Conservation (phyloP, 2,888 invertebrate species). For the Amaurobius ferox region DNA sequence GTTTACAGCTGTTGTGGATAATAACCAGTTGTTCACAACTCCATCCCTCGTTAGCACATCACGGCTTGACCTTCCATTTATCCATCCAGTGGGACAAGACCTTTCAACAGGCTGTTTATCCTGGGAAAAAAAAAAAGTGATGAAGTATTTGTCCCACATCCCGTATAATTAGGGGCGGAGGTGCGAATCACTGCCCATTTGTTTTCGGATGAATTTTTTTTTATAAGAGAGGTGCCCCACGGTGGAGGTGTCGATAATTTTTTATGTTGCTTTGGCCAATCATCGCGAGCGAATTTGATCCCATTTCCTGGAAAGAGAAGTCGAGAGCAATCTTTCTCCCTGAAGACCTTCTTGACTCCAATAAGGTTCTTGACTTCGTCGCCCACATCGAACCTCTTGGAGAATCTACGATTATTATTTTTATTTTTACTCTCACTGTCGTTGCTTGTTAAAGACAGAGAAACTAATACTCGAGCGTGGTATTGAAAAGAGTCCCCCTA, state of each 20-base stretch:
- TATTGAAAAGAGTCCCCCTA: too few species aligned
- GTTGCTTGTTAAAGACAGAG: too few species aligned
- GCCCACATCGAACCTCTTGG: too few species aligned
- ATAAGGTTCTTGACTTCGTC: too few species aligned
- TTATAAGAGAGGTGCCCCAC: not conserved
- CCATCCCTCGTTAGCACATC: not conserved
- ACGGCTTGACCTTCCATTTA: conserved; percentile 8
- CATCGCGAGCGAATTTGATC: not conserved
- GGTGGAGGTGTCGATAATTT: not conserved
- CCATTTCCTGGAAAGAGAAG: too few species aligned
- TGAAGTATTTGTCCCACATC: too few species aligned
- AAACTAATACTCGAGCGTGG: too few species aligned
- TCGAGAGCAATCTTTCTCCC: too few species aligned
- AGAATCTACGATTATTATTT: too few species aligned
- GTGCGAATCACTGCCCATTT: conserved; percentile 1
- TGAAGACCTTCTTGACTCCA: too few species aligned
- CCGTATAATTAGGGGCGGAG: too few species aligned
- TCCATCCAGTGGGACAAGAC: conserved; percentile 17
- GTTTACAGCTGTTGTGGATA: not conserved
- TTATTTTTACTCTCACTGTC: too few species aligned
- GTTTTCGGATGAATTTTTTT: not conserved
- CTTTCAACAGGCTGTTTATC: conserved; percentile 59
- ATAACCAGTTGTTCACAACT: conserved; percentile 14
- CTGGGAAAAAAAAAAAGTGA: conserved; percentile 48
- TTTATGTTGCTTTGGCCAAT: not conserved